Evolutionary conservation across 2,113 vertebrate species (phyloP), one percentile per base, ranked within the genome.

Genomic region (Tilapia sparmanii): DNA sequence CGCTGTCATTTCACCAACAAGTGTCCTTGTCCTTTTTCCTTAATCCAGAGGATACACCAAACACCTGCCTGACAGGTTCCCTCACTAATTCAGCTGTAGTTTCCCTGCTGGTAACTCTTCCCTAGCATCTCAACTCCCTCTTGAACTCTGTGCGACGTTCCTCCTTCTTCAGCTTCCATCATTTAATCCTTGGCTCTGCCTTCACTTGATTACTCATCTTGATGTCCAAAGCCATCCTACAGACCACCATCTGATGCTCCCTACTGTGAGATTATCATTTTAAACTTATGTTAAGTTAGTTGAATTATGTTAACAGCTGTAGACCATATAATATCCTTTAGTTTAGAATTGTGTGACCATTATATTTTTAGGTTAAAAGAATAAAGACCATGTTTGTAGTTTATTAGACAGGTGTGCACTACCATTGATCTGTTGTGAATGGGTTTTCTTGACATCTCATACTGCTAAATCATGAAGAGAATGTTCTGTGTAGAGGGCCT

Each of bases 91-190:
- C 54, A 57, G 22, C 12, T 57, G 54, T 26, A 57, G 22, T 57
- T 57, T 26, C 54, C 54, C 55, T 10, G 55, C 55, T 59, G 57
- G 57, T 61, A 3, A 61, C 26, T 61, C 26, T 61, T 61, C 57
- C 57, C 57, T 2, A 61, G 15, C 26, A 61, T 31, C 57, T 61
- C 15, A 31, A 61, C 26, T 61, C 26, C 15, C 8, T 31, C 26
- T 1, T 61, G 57, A 61, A 31, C 57, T 61, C 26, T 61, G 2
- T 61, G 57, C 15, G 1, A 61, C 8, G 2, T 61, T 0, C 57
- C 8, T 61, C 26, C 26, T 31, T 18, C 26, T 59, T 61, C 26
- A 2, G 29, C 26, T 61, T 3, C 2, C 5, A 61, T 61, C 26
- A 61, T 31, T 61, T 31, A 31, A 31, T 18, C 57, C 8, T 61